These are phyloP conservation scores for Lates calcarifer DNA, from an alignment of 2,113 vertebrate genomes.

Conservation along the genomic window DNA sequence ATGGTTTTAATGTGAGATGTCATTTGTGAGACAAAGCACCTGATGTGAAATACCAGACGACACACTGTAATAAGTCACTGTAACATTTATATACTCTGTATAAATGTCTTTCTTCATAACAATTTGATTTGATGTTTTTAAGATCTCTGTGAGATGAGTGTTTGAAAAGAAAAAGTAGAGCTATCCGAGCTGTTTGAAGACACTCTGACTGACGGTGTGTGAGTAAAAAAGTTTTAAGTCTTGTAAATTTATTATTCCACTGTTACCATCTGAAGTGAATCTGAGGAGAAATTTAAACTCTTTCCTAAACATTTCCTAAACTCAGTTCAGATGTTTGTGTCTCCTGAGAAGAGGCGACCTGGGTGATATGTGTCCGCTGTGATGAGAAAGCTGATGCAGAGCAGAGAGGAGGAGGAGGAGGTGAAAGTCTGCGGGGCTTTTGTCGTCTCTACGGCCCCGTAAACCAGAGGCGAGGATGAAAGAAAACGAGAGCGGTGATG, in stretches of 20 bases:
- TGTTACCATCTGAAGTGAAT: neutral
- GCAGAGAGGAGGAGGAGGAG: conserved; percentile 10
- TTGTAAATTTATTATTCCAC: neutral
- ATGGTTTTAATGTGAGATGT: too few species aligned
- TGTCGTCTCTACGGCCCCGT: conserved; percentile 54
- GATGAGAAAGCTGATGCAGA: neutral
- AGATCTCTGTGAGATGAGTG: too few species aligned
- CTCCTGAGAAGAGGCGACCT: neutral
- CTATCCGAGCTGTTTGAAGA: too few species aligned
- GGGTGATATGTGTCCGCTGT: neutral
- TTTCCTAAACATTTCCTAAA: neutral
- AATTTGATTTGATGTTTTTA: too few species aligned
- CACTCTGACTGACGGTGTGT: neutral
- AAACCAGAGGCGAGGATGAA: conserved; percentile 68
- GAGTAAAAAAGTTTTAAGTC: too few species aligned
- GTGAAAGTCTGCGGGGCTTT: conserved; percentile 57
- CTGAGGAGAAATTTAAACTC: neutral
- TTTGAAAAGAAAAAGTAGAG: too few species aligned
- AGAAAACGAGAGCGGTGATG: conserved; percentile 53
- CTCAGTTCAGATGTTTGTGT: neutral
- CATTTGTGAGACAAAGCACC: too few species aligned
- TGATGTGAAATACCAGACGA: too few species aligned
- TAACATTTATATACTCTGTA: too few species aligned
- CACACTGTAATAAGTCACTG: too few species aligned
- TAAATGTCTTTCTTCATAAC: too few species aligned